Percentiles rank a stretch among this genome's conserved stretches.
phyloP scores from a whole-genome alignment of 2,113 vertebrate genomes.

The Dryoscopus gambensis region DNA sequence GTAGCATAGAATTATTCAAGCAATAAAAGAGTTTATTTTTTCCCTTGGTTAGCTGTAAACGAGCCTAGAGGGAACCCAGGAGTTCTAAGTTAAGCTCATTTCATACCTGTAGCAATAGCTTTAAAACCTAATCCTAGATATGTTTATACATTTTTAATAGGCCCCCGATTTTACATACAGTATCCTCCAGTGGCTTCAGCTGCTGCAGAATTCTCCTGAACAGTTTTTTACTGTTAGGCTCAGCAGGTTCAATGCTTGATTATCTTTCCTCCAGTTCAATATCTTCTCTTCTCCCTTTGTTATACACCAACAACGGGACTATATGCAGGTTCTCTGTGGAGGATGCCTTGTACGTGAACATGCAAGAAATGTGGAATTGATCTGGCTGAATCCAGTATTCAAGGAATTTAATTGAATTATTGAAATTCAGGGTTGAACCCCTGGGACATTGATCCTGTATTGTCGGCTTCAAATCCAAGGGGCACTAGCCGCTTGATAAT shows the following conservation, averaged over 20 bases:
- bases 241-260: conserved; percentile 66
- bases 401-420: conserved; percentile 73
- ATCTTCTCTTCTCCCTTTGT: conserved; percentile 59
- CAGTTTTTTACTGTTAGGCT: conserved; percentile 66
- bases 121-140: conserved; percentile 48
- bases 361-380: conserved; percentile 61
- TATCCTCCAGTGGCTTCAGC: conserved; percentile 58
- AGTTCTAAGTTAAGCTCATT: conserved; percentile 55
- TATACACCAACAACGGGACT: conserved; percentile 42
- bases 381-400: conserved; percentile 60
- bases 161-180: conserved; percentile 51
- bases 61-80: conserved; percentile 59
- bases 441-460: conserved; percentile 68
- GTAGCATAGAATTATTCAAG: conserved; percentile 34
- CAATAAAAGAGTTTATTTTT: conserved; percentile 52
- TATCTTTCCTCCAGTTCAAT: conserved; percentile 64
- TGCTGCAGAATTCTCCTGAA: conserved; percentile 48
- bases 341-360: conserved; percentile 12
- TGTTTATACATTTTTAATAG: conserved; percentile 66
- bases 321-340: neutral
- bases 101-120: conserved; percentile 20
- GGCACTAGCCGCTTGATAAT: conserved; percentile 48
- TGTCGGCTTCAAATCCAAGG: conserved; percentile 62
- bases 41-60: conserved; percentile 41
- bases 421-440: conserved; percentile 69